These are phyloP conservation scores for Odontothrips loti DNA, from an alignment of 2,888 invertebrate species.

Conservation along the genomic window DNA sequence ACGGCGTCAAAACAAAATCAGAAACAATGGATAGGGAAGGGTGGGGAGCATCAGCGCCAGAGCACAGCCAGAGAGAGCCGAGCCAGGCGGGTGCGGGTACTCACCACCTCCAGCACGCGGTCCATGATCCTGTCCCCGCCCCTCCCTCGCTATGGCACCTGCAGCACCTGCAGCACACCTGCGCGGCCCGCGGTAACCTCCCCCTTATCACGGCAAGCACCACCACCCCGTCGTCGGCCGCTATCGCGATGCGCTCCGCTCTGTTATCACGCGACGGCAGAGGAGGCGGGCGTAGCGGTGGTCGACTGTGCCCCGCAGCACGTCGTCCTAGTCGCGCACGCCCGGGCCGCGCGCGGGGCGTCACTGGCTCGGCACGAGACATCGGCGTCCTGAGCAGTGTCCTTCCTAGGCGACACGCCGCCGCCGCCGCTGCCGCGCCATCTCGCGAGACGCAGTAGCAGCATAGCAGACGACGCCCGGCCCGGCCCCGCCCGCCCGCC, in stretches of 20 bases:
- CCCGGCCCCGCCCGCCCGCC: background rate
- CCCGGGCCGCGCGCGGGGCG: background rate
- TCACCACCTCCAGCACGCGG: constrained; percentile 21
- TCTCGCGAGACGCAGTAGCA: background rate
- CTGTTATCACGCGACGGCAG: background rate
- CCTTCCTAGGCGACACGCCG: background rate
- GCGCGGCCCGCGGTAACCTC: background rate
- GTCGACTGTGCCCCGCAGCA: background rate
- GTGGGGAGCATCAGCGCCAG: no score
- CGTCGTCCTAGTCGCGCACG: background rate
- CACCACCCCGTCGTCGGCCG: background rate
- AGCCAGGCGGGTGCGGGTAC: background rate
- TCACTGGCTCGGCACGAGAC: background rate
- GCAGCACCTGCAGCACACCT: background rate
- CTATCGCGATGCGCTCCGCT: background rate
- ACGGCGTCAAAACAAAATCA: no score
- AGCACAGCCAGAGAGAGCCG: no score
- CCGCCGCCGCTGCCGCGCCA: background rate
- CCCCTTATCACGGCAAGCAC: background rate
- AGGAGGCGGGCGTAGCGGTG: background rate
- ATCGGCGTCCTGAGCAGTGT: background rate
- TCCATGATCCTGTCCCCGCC: background rate
- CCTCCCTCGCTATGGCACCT: background rate
- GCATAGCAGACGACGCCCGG: background rate
- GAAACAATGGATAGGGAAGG: no score